These are phyloP conservation scores for Cecidostiba fungosa DNA, from an alignment of 2,888 invertebrate species.

Conservation along the genomic window DNA sequence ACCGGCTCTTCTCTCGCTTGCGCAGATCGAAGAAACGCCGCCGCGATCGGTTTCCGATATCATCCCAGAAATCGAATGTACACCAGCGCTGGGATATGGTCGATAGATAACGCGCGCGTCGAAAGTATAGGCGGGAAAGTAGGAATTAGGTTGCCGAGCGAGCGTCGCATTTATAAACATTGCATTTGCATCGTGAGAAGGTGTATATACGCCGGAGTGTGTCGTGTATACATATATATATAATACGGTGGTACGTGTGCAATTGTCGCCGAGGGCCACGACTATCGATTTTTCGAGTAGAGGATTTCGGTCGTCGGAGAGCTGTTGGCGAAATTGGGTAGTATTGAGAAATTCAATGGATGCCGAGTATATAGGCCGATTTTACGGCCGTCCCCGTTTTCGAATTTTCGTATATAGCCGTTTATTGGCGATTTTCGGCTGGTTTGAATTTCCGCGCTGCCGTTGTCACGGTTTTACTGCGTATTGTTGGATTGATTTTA, in stretches of 20 bases:
- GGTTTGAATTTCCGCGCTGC: neutral
- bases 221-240: neutral
- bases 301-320: slow-evolving; percentile 12
- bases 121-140: slow-evolving; percentile 52
- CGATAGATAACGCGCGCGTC: slow-evolving; percentile 16
- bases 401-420: slow-evolving; percentile 10
- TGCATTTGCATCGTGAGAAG: slow-evolving; percentile 56
- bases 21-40: neutral
- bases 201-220: neutral
- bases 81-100: neutral
- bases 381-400: slow-evolving; percentile 2
- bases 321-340: slow-evolving; percentile 44
- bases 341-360: slow-evolving; percentile 51
- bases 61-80: slow-evolving; percentile 56
- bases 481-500: neutral
- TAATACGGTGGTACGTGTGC: neutral
- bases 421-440: slow-evolving; percentile 20
- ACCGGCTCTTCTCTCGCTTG: neutral
- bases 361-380: slow-evolving; percentile 9
- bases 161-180: slow-evolving; percentile 57
- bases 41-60: slow-evolving; percentile 58
- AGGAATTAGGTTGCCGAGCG: slow-evolving; percentile 58
- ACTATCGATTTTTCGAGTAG: slow-evolving; percentile 45
- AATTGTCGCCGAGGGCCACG: slow-evolving; percentile 4
- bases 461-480: neutral